Base-by-base conservation (phyloP, 2,888 invertebrate species). In the Colostygia pectinataria region DNA sequence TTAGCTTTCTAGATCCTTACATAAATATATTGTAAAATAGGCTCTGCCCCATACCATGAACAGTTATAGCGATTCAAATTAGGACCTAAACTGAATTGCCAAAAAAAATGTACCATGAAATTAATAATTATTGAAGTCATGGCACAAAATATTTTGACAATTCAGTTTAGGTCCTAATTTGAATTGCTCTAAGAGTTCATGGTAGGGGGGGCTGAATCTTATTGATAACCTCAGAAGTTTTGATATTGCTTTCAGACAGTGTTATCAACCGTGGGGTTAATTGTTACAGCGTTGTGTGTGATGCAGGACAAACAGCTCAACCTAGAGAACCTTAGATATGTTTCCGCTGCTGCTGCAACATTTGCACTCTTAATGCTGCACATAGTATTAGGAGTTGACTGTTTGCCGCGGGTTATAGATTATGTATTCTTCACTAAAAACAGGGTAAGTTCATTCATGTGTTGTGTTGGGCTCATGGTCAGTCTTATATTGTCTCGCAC, bases 191-290 rank as follows among this genome's bases (percentile, higher is more conserved):
- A n/a, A n/a, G n/a, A n/a, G n/a, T n/a, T n/a, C n/a, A n/a, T n/a
- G n/a, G n/a, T n/a, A n/a, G n/a, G 3, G 1, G 18, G 10, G 10
- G 18, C 2, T 40, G 14, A 41, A 45, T 31, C 25, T 39, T 33
- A 39, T 23, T 25, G 31, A 38, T 57, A 41, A 55, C 40, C 40
- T 50, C 53, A 53, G 47, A 54, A 55, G 58, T 51, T 32, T 51
- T 48, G 53, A 53, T 55, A 46, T 69, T 68, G 48, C 45, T 70
- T 87, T 79, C 84, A 88, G 88, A 79, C 76, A 60, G 63, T 77
- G 57, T 77, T 85, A 61, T 69, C 77, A 66, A 72, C 83, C 55
- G 82, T 83, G 62, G 80, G 71, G 65, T 70, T 85, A 53, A 78
- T 86, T 71, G 75, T 83, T 70, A 72, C 77, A 75, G 78, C 71